Base-by-base conservation (phyloP, 2,113 vertebrate species). In the Balaeniceps rex region DNA sequence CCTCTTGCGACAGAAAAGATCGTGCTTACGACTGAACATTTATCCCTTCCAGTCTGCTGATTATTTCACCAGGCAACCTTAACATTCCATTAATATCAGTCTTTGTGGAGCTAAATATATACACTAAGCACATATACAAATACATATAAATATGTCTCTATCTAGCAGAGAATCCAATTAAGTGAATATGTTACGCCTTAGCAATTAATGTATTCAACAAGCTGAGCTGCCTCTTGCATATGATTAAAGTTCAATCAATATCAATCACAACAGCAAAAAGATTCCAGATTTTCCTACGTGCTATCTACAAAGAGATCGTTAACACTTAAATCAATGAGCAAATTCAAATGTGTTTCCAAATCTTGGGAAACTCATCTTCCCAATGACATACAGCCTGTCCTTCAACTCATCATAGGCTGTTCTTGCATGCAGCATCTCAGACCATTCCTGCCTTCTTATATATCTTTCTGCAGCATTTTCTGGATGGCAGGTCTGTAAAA, bases 141-240 rank as follows among this genome's bases (percentile, higher is more conserved):
- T 95, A 96, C 82, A 88, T 91, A 95, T 60, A 97, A 95, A 95
- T 96, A 96, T 23, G 1, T 89, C 83, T 96, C 91, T 94, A 94
- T 95, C 94, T 95, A 83, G 70, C 82, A 94, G 82, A 96, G 96
- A 96, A 97, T 95, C 93, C 96, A 97, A 94, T 93, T 97, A 96
- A 95, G 68, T 81, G 96, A 96, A 60, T 93, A 93, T 81, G 89
- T 93, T 95, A 96, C 36, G 60, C 93, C 94, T 96, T 86, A 75
- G 75, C 79, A 97, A 95, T 96, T 96, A 97, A 97, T 95, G 78
- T 93, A 88, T 94, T 88, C 91, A 95, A 94, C 82, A 93, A 95
- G 70, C 84, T 74, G 64, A 96, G 82, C 79, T 96, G 71, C 82
- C 52, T 91, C 68, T 66, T 94, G 93, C 82, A 93, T 94, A 93